Base-by-base conservation (phyloP, 2,888 invertebrate species). In the Machimus atricapillus region DNA sequence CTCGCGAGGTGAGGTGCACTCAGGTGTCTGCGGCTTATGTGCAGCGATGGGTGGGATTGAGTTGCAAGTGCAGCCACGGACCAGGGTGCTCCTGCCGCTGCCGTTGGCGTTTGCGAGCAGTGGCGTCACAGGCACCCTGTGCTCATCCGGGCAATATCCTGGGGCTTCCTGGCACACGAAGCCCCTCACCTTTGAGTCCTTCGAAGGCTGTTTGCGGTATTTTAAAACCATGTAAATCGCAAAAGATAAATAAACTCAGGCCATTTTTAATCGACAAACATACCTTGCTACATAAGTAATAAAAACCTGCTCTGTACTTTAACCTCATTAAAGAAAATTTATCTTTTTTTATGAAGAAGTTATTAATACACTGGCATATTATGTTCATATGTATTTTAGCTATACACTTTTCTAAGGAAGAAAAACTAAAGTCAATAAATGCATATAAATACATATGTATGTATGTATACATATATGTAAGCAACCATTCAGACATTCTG, bases 1-100 rank as follows among this genome's bases (percentile, higher is more conserved):
- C 81, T 78, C 43, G 78, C 43, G 56, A 85, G 85, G 85, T 85
- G 56, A 85, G 85, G 85, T 85, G 74, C 85, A 85, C 85, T 85
- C 85, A 85, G 85, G 85, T 85, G 46, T 46, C n/a, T 74, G 58
- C 74, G 43, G 85, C 73, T 85, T 85, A 85, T 85, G 40, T 85
- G 85, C 85, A 85, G 9, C 74, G 74, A 73, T 73, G 74, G 85
- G 74, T 85, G 85, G 85, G 85, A 74, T 73, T 73, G 43, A 43
- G 43, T 14, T 27, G 73, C 34, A n/a, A n/a, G 19, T 56, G 56
- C 56, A 56, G 0, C 66, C 66, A 27, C 27, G 19, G 43, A n/a
- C 66, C 66, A 3, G 27, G 19, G 43, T 27, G 37, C 40, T 19
- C 40, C 40, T 3, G 31, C 31, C 31, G 31, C 3, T 31, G 37